A percentile compares a stretch with the other conserved stretches of the same genome.
Evolutionary conservation across 2,888 invertebrate species (phyloP).

Genomic region (Trichogramma dendrolimi): DNA sequence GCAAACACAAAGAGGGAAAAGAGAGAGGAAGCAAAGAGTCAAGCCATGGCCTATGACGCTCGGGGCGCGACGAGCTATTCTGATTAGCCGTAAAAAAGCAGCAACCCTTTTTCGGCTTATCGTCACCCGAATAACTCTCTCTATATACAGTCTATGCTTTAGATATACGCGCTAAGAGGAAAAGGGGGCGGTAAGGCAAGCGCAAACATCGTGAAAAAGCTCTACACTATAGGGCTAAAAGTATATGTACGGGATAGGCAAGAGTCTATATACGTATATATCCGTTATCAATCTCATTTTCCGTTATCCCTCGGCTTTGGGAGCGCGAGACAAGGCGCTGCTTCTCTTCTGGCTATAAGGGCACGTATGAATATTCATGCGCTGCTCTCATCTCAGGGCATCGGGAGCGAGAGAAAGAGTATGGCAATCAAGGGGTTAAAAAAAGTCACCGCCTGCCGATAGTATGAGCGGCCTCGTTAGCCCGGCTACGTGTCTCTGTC

Average conservation of each 20-base stretch:
- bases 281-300: constrained; percentile 50
- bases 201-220: constrained; percentile 50
- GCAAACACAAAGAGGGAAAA: constrained; percentile 23
- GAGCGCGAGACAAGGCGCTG: not conserved
- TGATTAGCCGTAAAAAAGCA: constrained; percentile 20
- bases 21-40: constrained; percentile 14
- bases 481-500: too few relatives aligned
- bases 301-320: constrained; percentile 18
- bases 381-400: too few relatives aligned
- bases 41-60: constrained; percentile 1
- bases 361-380: too few relatives aligned
- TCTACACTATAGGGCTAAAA: constrained; percentile 40
- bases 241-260: constrained; percentile 10
- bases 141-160: too few relatives aligned
- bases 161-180: too few relatives aligned
- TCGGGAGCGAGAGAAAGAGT: too few relatives aligned
- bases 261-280: constrained; percentile 24
- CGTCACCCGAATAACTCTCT: constrained; percentile 2
- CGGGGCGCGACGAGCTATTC: not conserved
- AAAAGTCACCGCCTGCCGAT: too few relatives aligned
- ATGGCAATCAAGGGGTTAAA: too few relatives aligned
- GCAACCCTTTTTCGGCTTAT: constrained; percentile 31
- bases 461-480: too few relatives aligned
- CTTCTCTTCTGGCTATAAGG: too few relatives aligned
- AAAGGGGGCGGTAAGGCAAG: constrained; percentile 13